phyloP scores from a whole-genome alignment of 2,113 vertebrate species.

The Neodontobutis hainanensis region DNA sequence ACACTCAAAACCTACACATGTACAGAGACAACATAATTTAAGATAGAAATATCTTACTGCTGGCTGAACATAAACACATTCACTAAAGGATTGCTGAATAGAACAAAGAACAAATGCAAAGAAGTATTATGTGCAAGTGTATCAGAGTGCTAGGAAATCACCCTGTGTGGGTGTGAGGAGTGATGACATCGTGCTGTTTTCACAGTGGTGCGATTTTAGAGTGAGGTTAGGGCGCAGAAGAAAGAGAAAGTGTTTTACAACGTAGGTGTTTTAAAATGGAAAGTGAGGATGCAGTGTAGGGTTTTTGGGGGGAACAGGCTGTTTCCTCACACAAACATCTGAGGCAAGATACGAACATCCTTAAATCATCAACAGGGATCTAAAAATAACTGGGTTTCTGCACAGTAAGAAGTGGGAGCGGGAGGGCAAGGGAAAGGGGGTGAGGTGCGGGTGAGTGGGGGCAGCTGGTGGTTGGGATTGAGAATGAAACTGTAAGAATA shows the following conservation, averaged over 20 bases:
- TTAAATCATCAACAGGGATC: constrained; percentile 80
- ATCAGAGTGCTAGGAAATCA: not conserved
- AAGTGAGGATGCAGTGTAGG: constrained; percentile 47
- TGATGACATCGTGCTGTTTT: constrained; percentile 33
- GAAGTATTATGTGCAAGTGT: not conserved
- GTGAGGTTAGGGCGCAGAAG: not conserved
- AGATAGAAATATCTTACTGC: no score
- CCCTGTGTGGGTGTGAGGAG: constrained; percentile 52
- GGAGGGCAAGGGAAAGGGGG: constrained; percentile 16
- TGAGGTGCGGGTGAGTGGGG: constrained; percentile 53
- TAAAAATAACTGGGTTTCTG: constrained; percentile 86
- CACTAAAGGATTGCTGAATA: no score
- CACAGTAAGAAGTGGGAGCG: constrained; percentile 54
- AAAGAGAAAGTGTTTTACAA: constrained; percentile 45
- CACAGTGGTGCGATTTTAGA: constrained; percentile 23
- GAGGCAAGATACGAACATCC: constrained; percentile 86
- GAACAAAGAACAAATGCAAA: no score
- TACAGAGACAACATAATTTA: no score
- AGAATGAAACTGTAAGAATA: constrained; percentile 39
- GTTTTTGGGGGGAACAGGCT: constrained; percentile 62
- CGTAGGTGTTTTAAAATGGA: constrained; percentile 42
- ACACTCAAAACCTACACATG: no score
- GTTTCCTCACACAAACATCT: constrained; percentile 85
- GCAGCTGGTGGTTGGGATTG: constrained; percentile 42
- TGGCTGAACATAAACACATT: no score